A percentile compares a stretch with the other conserved stretches of the same genome.
Evolutionary conservation across 2,797 vertebrate species (phyloP).

Genomic region (Parauchenoglanis punctatus): DNA sequence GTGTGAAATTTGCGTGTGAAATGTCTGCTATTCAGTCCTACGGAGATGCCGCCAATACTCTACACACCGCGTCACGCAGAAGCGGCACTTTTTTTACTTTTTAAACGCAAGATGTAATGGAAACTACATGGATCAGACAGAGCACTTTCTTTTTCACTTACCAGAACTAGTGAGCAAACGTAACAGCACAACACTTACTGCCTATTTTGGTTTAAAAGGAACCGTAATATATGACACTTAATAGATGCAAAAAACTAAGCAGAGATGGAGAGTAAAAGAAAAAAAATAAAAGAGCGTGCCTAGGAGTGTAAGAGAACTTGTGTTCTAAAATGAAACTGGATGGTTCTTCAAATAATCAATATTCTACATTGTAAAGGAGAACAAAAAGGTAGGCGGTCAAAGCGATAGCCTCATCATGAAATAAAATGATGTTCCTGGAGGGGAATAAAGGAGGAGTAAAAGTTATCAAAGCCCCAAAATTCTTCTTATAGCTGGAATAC

Average conservation of each 20-base stretch:
- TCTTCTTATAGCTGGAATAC: conserved; percentile 1
- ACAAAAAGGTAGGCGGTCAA: conserved; percentile 13
- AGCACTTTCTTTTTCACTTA: conserved; percentile 11
- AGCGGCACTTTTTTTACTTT: conserved; percentile 1
- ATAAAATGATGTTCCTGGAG: neutral
- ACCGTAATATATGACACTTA: conserved; percentile 37
- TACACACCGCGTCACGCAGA: neutral
- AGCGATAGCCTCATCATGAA: conserved; percentile 22
- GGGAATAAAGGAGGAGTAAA: neutral
- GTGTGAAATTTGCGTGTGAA: neutral
- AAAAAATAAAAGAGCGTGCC: neutral
- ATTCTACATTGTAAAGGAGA: neutral
- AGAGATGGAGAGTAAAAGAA: neutral
- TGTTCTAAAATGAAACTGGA: neutral
- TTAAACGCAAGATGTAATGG: neutral
- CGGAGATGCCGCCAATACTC: conserved; percentile 14
- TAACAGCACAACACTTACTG: conserved; percentile 45
- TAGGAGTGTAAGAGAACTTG: conserved; percentile 23
- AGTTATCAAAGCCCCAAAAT: conserved; percentile 7
- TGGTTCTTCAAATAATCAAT: conserved; percentile 27
- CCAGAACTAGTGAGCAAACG: conserved; percentile 32
- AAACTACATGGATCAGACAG: conserved; percentile 34
- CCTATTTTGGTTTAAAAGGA: conserved; percentile 37
- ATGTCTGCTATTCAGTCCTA: conserved; percentile 15
- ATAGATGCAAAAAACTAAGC: conserved; percentile 31